A percentile compares a stretch with the other conserved stretches of the same genome.
phyloP scores from a whole-genome alignment of 2,113 vertebrate species.

The Sardina pilchardus region DNA sequence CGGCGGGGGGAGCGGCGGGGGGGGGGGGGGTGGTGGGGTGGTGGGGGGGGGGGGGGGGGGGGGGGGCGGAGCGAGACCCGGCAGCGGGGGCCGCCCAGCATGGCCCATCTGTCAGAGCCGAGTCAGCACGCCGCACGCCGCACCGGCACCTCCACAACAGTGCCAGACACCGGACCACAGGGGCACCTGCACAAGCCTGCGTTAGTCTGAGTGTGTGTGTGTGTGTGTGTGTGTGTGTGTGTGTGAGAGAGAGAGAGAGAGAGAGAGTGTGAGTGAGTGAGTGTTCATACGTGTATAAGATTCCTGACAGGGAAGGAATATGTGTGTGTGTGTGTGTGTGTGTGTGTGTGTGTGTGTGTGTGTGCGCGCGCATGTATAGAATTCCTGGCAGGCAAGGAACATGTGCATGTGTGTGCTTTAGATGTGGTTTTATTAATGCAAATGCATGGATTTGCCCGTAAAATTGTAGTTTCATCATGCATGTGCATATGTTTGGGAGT shows the following conservation, averaged over 20 bases:
- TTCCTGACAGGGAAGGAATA: too few species aligned
- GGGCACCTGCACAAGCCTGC: not conserved
- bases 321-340: not conserved
- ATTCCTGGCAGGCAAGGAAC: not conserved
- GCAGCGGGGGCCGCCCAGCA: not conserved
- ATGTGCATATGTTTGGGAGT: not conserved
- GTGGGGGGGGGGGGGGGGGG: not conserved
- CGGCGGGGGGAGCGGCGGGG: not conserved
- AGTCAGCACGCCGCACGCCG: too few species aligned
- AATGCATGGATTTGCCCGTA: too few species aligned
- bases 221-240: not conserved
- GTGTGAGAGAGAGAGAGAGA: too few species aligned
- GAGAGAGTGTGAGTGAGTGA: not conserved
- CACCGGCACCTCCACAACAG: not conserved
- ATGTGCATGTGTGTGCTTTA: not conserved
- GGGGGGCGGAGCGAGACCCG: not conserved
- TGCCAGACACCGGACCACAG: not conserved
- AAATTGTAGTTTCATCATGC: too few species aligned
- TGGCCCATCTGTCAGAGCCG: constrained; percentile 2
- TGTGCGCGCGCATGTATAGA: not conserved
- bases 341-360: not conserved
- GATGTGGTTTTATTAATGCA: not conserved
- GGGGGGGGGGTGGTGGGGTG: not conserved
- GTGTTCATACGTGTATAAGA: too few species aligned
- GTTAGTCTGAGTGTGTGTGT: not conserved